Conservation (phyloP, 1,140 invertebrate species). For the Drosophila albomicans region DNA sequence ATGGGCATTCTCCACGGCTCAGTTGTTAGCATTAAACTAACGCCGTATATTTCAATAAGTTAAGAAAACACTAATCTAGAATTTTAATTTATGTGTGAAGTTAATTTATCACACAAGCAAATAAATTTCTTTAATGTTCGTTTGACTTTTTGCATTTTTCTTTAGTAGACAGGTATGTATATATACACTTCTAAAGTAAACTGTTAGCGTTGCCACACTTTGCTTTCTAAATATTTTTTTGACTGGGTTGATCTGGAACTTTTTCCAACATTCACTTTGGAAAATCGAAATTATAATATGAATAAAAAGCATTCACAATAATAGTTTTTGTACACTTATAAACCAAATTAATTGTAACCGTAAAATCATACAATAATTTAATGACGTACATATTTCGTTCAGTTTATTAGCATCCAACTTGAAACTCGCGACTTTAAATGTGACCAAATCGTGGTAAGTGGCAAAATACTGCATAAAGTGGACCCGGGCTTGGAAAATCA, state of each 20-base stretch:
- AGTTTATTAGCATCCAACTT: background rate
- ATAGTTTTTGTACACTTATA: no score
- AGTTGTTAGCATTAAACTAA: no score
- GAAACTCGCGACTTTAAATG: constrained; percentile 1
- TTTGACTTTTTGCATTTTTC: constrained; percentile 25
- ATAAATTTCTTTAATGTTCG: background rate
- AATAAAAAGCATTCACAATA: no score
- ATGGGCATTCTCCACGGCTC: no score
- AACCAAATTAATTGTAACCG: no score
- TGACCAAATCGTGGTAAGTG: constrained; percentile 21
- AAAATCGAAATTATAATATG: background rate
- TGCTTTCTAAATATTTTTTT: constrained; percentile 3
- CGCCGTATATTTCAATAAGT: no score
- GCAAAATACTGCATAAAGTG: constrained; percentile 1
- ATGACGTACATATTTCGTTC: background rate
- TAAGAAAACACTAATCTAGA: no score
- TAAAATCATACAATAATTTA: background rate
- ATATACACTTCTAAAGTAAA: constrained; percentile 28
- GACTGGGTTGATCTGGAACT: background rate
- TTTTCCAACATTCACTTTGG: constrained; percentile 15
- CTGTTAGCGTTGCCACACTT: constrained; percentile 11
- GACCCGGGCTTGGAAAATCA: constrained; percentile 42
- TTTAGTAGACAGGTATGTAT: constrained; percentile 14
- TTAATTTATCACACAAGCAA: background rate
- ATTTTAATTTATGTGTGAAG: no score